Evolutionary conservation across 2,888 invertebrate species (phyloP).

Genomic region (Lagria hirta): DNA sequence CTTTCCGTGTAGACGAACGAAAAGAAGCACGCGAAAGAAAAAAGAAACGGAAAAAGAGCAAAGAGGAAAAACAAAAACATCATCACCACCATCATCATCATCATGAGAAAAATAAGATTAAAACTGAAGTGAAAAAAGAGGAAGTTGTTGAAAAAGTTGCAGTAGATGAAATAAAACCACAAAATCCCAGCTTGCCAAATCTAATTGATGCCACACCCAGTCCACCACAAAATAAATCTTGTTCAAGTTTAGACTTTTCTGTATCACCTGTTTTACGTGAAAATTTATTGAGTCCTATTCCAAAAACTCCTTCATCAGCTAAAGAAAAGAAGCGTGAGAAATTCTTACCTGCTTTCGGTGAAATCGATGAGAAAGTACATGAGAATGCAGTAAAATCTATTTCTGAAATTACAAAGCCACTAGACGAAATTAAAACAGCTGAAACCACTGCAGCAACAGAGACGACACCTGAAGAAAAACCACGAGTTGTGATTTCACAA

Average conservation of each 20-base stretch:
- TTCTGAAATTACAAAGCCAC: constrained; percentile 55
- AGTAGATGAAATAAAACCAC: constrained; percentile 36
- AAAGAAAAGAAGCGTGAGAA: constrained; percentile 61
- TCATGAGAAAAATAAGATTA: constrained; percentile 57
- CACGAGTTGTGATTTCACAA: constrained; percentile 81
- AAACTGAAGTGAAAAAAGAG: constrained; percentile 47
- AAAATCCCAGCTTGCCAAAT: constrained; percentile 65
- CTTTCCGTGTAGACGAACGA: constrained; percentile 51
- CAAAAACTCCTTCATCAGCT: constrained; percentile 58
- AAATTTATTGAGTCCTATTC: constrained; percentile 57
- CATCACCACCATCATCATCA: constrained; percentile 69
- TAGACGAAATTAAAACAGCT: constrained; percentile 46
- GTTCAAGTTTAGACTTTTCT: constrained; percentile 38
- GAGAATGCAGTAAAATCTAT: constrained; percentile 82
- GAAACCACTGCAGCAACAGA: too few species aligned
- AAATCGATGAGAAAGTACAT: constrained; percentile 69
- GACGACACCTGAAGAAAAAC: constrained; percentile 84
- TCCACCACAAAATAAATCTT: constrained; percentile 57
- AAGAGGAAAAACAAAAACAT: constrained; percentile 74
- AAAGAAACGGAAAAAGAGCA: constrained; percentile 82
- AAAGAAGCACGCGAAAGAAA: constrained; percentile 74
- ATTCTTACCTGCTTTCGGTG: constrained; percentile 69
- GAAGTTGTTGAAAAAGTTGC: constrained; percentile 15
- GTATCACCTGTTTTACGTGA: constrained; percentile 46
- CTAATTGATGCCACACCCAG: constrained; percentile 60